Base-by-base conservation (phyloP, 1,140 invertebrate genomes). In the Drosophila jambulina region DNA sequence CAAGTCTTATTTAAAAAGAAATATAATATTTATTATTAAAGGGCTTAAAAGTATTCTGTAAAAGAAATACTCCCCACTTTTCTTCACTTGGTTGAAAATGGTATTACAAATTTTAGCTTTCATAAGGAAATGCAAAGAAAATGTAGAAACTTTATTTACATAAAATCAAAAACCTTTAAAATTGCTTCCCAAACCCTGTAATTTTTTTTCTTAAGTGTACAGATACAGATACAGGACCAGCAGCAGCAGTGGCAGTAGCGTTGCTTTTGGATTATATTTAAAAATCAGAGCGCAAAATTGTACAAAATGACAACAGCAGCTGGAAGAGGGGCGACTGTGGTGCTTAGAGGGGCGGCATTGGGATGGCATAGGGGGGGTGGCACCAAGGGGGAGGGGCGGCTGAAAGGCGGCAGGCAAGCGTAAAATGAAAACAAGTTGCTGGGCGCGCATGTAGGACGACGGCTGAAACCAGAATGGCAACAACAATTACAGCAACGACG, bases 241-340 rank as follows among this genome's bases (percentile, higher is more conserved):
- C 57, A 58, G 58, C 51, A 58, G 59, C 53, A 48, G 68, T 40
- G 34, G 45, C 63, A 45, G 48, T 54, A 51, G 61, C 43, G 53
- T 78, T 57, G 84, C 80, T 57, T 59, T 76, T 76, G 86, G 85
- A 90, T 90, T 90, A 90, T 90, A 84, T 90, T 90, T 90, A 90
- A 90, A 90, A 90, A 90, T 90, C 86, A 90, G 85, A 90, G 85
- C 85, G 85, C 67, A 91, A 90, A 90, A 90, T 90, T 90, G 85
- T 90, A 90, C 85, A 90, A 85, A 90, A 88, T 88, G 85, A 90
- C 86, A 90, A 90, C 75, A 71, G 62, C 67, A 81, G 58, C 53
- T 72, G 46, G 61, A 38, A 36, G 53, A 54, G 53, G 51, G 53
- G 32, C 51, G 32, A 25, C 53, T 43, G 40, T 36, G 68, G 57